Base-by-base conservation (phyloP, 2,888 invertebrate species). In the Stomorhina lunata region DNA sequence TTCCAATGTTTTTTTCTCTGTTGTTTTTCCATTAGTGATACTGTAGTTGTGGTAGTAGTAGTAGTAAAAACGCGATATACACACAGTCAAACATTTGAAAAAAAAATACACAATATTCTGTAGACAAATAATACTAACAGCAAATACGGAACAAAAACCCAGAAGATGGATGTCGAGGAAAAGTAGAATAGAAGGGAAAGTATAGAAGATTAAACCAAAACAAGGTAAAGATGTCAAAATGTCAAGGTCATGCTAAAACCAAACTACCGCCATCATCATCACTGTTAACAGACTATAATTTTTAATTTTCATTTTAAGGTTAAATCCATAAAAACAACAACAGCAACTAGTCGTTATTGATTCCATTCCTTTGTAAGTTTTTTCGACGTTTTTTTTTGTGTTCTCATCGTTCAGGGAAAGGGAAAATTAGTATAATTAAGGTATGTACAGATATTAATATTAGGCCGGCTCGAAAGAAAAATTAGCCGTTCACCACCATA, bases 201-300 rank as follows among this genome's bases (percentile, higher is more conserved):
- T 5, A 45, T 40, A 20, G 12, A 45, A 45, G 65, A 55, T 75
- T 75, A 73, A 72, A 50, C n/a, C 48, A 15, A 65, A 65, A 66
- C 72, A 80, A 80, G 72, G 79, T 80, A 80, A 80, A 73, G 72
- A 72, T 73, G 79, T 72, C 66, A 80, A 80, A 80, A 80, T 80
- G 79, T 73, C 79, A 80, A 73, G 79, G 79, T 68, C 59, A 34
- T 40, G 10, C 9, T 43, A 66, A 68, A 72, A 73, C 65, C 48
- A 66, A 57, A 53, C 48, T 15, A 78, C 63, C 63, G 45, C 37
- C 57, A 57, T 57, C 63, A 34, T 29, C 57, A 57, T 57, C 48
- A 59, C 50, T 53, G 77, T 69, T 69, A 80, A 61, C 53, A 80
- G 50, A 59, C 79, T 61, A 68, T 73, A 80, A 80, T 73, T 68